Evolutionary conservation across 2,888 invertebrate genomes (phyloP).

Genomic region (Apotomis betuletana): DNA sequence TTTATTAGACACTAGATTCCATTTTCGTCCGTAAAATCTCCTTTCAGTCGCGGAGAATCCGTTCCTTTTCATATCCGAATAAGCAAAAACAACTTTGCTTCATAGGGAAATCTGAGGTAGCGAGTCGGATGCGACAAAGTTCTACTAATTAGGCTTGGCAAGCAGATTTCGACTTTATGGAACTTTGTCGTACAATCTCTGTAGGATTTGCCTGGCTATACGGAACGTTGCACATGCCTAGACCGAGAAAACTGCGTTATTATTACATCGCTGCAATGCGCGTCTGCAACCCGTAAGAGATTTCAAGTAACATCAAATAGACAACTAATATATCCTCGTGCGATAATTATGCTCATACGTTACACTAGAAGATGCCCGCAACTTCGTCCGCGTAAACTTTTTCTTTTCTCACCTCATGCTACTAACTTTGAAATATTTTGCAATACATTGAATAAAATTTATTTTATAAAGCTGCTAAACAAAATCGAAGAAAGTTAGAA

Average conservation of each 20-base stretch:
- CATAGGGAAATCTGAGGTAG: slow-evolving; percentile 38
- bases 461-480: too few relatives aligned
- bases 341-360: too few relatives aligned
- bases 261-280: not conserved
- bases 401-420: too few relatives aligned
- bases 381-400: too few relatives aligned
- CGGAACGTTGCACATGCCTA: not conserved
- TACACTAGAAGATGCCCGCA: too few relatives aligned
- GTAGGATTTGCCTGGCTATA: not conserved
- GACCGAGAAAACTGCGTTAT: not conserved
- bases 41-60: slow-evolving; percentile 6
- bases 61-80: slow-evolving; percentile 34
- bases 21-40: slow-evolving; percentile 2
- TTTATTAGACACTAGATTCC: slow-evolving; percentile 2
- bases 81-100: slow-evolving; percentile 40
- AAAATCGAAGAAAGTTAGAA: too few relatives aligned
- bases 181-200: slow-evolving; percentile 31
- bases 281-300: too few relatives aligned
- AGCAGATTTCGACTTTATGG: slow-evolving; percentile 33
- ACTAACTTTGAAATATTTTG: too few relatives aligned
- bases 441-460: too few relatives aligned
- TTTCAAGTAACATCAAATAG: too few relatives aligned
- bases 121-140: slow-evolving; percentile 39
- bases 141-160: slow-evolving; percentile 39
- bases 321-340: too few relatives aligned